phyloP scores from a whole-genome alignment of 2,113 vertebrate genomes.

The Sceloporus undulatus region DNA sequence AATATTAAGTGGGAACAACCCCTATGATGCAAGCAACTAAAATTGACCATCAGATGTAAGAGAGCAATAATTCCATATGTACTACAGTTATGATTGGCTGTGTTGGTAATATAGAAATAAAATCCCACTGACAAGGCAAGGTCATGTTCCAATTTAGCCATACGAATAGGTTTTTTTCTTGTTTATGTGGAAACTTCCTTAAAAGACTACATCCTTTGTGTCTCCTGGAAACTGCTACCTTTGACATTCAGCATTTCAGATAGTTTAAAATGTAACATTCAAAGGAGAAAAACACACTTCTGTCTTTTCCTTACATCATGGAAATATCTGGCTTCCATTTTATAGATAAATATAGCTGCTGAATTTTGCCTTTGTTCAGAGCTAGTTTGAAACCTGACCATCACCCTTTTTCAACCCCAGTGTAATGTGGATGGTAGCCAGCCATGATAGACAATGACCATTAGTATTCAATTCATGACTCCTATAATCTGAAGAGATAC shows the following conservation, averaged over 20 bases:
- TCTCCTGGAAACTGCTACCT: background rate
- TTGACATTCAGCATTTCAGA: conserved; percentile 16
- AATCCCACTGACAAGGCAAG: background rate
- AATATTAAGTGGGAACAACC: too few species aligned
- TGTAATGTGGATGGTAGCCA: background rate
- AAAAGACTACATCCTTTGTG: background rate
- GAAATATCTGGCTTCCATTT: conserved; percentile 1
- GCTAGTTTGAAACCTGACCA: background rate
- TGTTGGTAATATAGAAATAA: background rate
- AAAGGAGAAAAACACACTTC: background rate
- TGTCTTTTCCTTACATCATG: background rate
- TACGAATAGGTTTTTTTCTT: conserved; percentile 10
- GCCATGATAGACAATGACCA: background rate
- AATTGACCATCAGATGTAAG: conserved; percentile 53
- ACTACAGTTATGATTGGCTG: background rate
- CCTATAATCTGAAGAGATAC: background rate
- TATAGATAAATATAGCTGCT: background rate
- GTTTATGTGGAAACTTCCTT: conserved; percentile 27
- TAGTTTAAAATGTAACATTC: conserved; percentile 7
- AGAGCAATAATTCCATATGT: conserved; percentile 14
- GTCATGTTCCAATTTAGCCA: conserved; percentile 1
- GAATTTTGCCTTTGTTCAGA: background rate
- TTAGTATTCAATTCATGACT: background rate
- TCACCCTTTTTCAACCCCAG: background rate
- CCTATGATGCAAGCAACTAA: conserved; percentile 18